Evolutionary conservation across 2,888 invertebrate species (phyloP).

Genomic region (Ischnus inquisitorius): DNA sequence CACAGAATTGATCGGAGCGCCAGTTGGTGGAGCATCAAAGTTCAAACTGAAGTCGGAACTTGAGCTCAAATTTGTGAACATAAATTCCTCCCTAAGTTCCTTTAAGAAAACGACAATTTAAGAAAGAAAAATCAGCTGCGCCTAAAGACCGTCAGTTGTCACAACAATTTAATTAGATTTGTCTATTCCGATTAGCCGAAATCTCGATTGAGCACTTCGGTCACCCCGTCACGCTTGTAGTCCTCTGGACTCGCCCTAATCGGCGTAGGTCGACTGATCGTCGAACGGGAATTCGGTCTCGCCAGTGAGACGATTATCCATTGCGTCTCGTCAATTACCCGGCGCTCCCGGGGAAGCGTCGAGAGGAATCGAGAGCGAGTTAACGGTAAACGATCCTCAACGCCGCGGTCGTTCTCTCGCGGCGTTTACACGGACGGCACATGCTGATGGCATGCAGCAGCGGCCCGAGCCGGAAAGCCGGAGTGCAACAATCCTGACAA

Average conservation of each 20-base stretch:
- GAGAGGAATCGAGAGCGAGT: conserved; percentile 62
- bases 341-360: conserved; percentile 76
- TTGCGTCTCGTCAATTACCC: conserved; percentile 83
- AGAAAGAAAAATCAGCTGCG: too few species aligned
- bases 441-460: conserved; percentile 49
- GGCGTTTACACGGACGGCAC: conserved; percentile 45
- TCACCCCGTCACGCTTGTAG: conserved; percentile 68
- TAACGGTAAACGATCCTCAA: conserved; percentile 12
- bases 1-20: too few species aligned
- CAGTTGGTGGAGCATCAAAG: too few species aligned
- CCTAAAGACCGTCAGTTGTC: too few species aligned
- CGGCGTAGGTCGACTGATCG: conserved; percentile 77
- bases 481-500: conserved; percentile 50
- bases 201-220: conserved; percentile 73
- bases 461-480: conserved; percentile 11
- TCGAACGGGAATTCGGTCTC: conserved; percentile 57
- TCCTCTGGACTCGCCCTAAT: conserved; percentile 71
- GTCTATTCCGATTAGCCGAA: not conserved
- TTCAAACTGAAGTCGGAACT: too few species aligned
- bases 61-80: too few species aligned
- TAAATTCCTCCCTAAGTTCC: too few species aligned
- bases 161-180: too few species aligned
- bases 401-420: conserved; percentile 22
- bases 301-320: conserved; percentile 79
- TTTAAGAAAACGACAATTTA: too few species aligned